Evolutionary conservation across 2,797 vertebrate genomes (phyloP), one percentile per base, ranked within the genome.

Genomic region (Podargus strigoides): DNA sequence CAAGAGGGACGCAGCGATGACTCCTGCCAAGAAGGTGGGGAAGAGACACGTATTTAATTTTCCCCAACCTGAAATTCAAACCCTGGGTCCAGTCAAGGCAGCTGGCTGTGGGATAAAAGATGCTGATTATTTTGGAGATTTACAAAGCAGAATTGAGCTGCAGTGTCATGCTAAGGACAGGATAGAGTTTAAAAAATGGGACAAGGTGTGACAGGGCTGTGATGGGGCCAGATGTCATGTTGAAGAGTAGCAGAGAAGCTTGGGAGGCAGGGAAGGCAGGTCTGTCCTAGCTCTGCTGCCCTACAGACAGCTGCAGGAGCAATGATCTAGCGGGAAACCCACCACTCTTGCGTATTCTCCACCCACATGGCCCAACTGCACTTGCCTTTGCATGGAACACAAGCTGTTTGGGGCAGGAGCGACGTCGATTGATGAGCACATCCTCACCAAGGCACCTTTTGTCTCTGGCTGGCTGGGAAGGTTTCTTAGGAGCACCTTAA

Each of bases 351-450:
- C 3, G 14, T 67, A 34, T 32, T 77, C 74, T 47, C 24, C 53
- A 44, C 18, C 44, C 21, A 1, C 9, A 3, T 1, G 15, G 34
- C 19, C 42, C 37, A 39, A 11, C 32, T 39, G 28, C 58, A 10
- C 34, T 19, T 23, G n/a, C 56, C 24, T 60, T 42, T 23, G 27
- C 41, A 32, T 34, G 41, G 64, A 62, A 68, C 26, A 23, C 32
- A 20, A 23, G 16, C 0, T 3, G 10, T n/a, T 46, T n/a, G 18
- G 41, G 55, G 55, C 75, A 87, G 50, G 39, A 66, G 27, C 36
- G 21, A 62, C 0, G 0, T 4, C 0, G 0, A 34, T 17, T 3
- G 1, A 8, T 8, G 3, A 1, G 36, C 9, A 2, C 10, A 39
- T 47, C 68, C 39, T 82, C 78, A 79, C 23, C 62, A 55, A 78